Evolutionary conservation across 2,888 invertebrate species (phyloP).

Genomic region (Rhopalosiphum nymphaeae): DNA sequence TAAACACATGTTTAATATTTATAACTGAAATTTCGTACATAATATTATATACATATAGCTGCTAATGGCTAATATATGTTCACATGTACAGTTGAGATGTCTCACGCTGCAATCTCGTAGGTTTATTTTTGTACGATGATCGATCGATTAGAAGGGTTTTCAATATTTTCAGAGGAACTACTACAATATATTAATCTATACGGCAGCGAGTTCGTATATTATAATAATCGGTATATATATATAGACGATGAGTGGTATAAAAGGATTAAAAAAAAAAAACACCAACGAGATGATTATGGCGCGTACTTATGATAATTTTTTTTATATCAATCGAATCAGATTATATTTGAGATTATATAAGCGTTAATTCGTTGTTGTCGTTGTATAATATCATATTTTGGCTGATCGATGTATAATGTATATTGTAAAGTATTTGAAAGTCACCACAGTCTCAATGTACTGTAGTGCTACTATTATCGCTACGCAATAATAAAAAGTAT

Average conservation of each 20-base stretch:
- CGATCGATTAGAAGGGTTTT: background rate
- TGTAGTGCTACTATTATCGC: background rate
- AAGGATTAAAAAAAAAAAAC: background rate
- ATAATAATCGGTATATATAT: background rate
- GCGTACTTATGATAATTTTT: background rate
- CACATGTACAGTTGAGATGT: background rate
- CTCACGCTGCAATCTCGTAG: background rate
- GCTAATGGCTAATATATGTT: background rate
- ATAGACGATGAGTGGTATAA: background rate
- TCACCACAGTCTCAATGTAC: background rate
- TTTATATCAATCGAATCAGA: background rate
- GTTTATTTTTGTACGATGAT: background rate
- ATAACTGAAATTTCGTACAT: too few species aligned
- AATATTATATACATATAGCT: background rate
- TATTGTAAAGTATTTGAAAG: background rate
- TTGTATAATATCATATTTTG: background rate
- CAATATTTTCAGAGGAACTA: background rate
- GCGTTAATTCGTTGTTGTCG: background rate
- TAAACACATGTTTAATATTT: background rate
- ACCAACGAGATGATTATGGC: background rate
- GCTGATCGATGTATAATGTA: background rate
- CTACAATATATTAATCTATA: background rate
- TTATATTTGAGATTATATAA: background rate
- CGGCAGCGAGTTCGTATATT: background rate
- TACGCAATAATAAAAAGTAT: background rate